Conservation (phyloP, 2,797 vertebrate species). For the Gymnothorax javanicus region DNA sequence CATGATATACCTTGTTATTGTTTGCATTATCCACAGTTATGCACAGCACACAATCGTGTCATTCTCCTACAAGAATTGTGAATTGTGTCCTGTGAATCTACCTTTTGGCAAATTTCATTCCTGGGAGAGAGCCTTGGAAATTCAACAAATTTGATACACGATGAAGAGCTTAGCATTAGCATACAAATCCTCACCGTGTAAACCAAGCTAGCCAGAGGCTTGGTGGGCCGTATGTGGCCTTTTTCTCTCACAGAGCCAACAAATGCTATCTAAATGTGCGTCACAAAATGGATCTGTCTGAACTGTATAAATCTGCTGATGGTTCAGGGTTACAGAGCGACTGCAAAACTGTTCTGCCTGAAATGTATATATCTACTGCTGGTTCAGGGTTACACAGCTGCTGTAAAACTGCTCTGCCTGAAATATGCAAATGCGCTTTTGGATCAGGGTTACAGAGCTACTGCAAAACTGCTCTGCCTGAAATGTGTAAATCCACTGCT, state of each 20-base stretch:
- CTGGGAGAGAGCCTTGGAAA: not conserved
- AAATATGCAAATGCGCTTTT: too few relatives aligned
- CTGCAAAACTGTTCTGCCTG: too few relatives aligned
- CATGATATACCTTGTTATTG: not conserved
- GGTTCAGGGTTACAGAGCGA: too few relatives aligned
- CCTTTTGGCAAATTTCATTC: not conserved
- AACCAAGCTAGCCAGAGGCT: not conserved
- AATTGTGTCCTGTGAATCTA: not conserved
- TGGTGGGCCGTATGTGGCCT: not conserved
- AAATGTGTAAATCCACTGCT: too few relatives aligned
- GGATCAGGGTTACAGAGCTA: too few relatives aligned
- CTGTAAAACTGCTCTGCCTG: too few relatives aligned
- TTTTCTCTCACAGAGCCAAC: not conserved
- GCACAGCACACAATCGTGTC: not conserved
- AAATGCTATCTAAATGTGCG: not conserved
- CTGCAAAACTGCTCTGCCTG: too few relatives aligned
- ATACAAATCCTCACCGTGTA: not conserved
- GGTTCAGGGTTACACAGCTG: too few relatives aligned
- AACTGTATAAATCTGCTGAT: not conserved
- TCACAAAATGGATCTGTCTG: not conserved
- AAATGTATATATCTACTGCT: too few relatives aligned
- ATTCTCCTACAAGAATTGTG: not conserved
- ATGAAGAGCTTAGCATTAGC: not conserved
- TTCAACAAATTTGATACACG: not conserved
- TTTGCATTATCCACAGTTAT: not conserved